A percentile compares a stretch with the other conserved stretches of the same genome.
phyloP scores from a whole-genome alignment of 2,888 invertebrate species.

The Dermolepida albohirtum region DNA sequence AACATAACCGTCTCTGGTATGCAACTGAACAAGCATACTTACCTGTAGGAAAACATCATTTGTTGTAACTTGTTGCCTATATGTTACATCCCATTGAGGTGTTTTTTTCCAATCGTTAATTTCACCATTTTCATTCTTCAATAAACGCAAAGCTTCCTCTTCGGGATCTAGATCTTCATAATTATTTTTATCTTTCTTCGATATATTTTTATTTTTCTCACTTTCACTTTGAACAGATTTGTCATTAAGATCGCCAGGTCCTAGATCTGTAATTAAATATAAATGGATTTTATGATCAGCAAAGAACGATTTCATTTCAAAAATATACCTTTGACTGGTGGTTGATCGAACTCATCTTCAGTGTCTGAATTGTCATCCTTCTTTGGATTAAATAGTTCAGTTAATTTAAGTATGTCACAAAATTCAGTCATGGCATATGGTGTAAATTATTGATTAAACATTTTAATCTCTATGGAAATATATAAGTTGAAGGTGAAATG shows the following conservation, averaged over 20 bases:
- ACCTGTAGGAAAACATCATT: conserved; percentile 90
- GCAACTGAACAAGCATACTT: conserved; percentile 33
- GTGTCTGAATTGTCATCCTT: conserved; percentile 56
- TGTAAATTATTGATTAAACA: no score
- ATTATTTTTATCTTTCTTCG: conserved; percentile 8
- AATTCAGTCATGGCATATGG: no score
- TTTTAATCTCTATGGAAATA: no score
- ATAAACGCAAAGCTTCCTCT: conserved; percentile 26
- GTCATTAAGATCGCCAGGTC: background rate
- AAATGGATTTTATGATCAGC: background rate
- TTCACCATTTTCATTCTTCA: conserved; percentile 36
- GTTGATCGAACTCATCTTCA: conserved; percentile 55
- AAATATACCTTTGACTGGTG: conserved; percentile 36
- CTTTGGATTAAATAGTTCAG: conserved; percentile 58
- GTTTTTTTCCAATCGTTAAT: conserved; percentile 72
- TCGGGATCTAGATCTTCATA: conserved; percentile 37
- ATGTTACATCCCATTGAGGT: conserved; percentile 83
- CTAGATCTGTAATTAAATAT: conserved; percentile 9
- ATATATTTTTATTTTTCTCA: background rate
- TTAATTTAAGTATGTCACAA: conserved; percentile 59
- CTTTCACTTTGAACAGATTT: conserved; percentile 58
- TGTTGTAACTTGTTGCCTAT: conserved; percentile 86
- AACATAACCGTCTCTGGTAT: no score
- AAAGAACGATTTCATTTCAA: background rate
- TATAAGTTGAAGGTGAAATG: no score